Base-by-base conservation (phyloP, 2,797 vertebrate species). In the Thripadectes ignobilis region DNA sequence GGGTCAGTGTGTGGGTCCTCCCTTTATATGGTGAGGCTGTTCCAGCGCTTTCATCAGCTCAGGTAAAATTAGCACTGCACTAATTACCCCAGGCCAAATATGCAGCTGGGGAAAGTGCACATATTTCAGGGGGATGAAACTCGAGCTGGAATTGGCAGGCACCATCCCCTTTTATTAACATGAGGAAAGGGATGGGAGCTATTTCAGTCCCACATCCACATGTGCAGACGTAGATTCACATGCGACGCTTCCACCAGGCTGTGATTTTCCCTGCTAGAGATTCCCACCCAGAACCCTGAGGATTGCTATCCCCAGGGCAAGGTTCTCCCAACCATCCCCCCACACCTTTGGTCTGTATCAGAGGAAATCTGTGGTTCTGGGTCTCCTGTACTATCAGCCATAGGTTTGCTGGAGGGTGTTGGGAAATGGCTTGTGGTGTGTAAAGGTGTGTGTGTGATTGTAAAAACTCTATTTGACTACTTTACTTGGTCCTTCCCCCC, bases 11-110 rank as follows among this genome's bases (percentile, higher is more conserved):
- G 1, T 26, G 79, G 65, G 38, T 20, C n/a, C 66, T 89, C 84
- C 45, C 87, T 85, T 21, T 12, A 4, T 13, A 55, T 10, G 92
- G 57, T 23, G 17, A 27, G 75, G 78, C 81, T 83, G 57, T 51
- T 89, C 74, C 90, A 92, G 59, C 0, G 12, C 74, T 92, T 72
- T 86, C 92, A 84, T 92, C 85, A 92, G 36, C 93, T 69, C 95
- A 75, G 79, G 93, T 91, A 73, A 84, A 96, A 96, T 93, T 79
- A 96, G 91, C 89, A 8, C 72, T 2, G 0, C 0, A 6, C 43
- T 73, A 90, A 94, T 95, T 86, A 93, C 63, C 83, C 89, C 7
- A 8, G 39, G 59, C 91, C 82, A 68, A 72, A 30, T n/a, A 26
- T 7, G 34, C 24, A 2, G 87, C 81, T 66, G 87, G 68, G 89